A percentile compares a stretch with the other conserved stretches of the same genome.
Conservation (phyloP, 1,140 invertebrate species). For the Apis dorsata region DNA sequence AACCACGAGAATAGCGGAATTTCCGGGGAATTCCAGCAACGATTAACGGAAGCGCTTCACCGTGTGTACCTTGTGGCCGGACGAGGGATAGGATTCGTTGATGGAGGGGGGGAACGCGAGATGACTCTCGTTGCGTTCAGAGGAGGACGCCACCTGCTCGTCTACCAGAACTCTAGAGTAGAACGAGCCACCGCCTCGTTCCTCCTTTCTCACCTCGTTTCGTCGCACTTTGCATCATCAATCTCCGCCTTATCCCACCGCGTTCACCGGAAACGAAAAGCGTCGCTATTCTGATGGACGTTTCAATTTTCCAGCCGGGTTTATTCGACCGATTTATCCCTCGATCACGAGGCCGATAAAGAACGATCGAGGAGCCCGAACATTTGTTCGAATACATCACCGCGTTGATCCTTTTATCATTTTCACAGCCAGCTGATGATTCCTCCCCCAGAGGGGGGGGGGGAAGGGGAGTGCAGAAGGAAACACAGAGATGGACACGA, state of each 20-base stretch:
- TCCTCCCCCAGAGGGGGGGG: too few relatives aligned
- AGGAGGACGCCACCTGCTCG: not conserved
- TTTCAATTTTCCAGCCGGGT: constrained; percentile 47
- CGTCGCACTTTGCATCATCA: constrained; percentile 31
- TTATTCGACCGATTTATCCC: constrained; percentile 40
- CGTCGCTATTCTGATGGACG: constrained; percentile 26
- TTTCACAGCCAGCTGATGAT: constrained; percentile 2
- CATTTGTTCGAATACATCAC: constrained; percentile 33
- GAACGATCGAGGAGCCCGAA: not conserved
- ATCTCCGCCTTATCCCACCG: constrained; percentile 22
- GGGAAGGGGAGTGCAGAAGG: not conserved
- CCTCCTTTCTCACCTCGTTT: not conserved
- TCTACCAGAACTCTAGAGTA: constrained; percentile 20
- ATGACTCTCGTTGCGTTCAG: not conserved
- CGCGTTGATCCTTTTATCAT: constrained; percentile 2
- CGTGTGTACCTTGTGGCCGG: constrained; percentile 47
- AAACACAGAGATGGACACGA: not conserved
- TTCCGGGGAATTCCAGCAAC: constrained; percentile 57
- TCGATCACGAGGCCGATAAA: not conserved
- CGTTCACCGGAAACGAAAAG: not conserved
- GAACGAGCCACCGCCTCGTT: not conserved
- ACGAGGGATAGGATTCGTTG: constrained; percentile 60
- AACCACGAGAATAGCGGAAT: constrained; percentile 34
- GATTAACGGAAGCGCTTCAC: constrained; percentile 65
- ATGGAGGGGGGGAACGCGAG: constrained; percentile 40